phyloP scores from a whole-genome alignment of 2,113 vertebrate species.

The Lasiurus cinereus region DNA sequence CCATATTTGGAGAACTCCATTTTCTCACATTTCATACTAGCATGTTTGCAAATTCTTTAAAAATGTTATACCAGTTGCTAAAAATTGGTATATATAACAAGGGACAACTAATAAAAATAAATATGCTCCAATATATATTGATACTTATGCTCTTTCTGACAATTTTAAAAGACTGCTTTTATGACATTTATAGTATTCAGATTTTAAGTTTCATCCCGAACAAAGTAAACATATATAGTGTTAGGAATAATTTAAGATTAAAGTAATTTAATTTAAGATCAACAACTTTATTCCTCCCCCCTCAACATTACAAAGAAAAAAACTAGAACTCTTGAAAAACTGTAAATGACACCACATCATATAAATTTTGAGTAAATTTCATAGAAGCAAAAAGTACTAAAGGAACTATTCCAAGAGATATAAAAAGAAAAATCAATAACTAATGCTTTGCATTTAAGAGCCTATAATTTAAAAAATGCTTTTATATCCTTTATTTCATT shows the following conservation, averaged over 20 bases:
- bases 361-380: slow-evolving; percentile 52
- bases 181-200: background rate
- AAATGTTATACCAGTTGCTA: background rate
- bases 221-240: background rate
- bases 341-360: background rate
- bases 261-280: slow-evolving; percentile 29
- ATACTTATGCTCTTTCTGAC: slow-evolving; percentile 10
- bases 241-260: background rate
- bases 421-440: slow-evolving; percentile 57
- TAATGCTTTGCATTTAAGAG: slow-evolving; percentile 20
- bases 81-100: slow-evolving; percentile 45
- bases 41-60: background rate
- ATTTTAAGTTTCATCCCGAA: slow-evolving; percentile 11
- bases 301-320: background rate
- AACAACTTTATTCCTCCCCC: slow-evolving; percentile 26
- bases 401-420: slow-evolving; percentile 1
- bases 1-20: background rate
- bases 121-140: slow-evolving; percentile 5
- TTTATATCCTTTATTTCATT: slow-evolving; percentile 18
- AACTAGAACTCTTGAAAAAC: background rate
- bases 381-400: background rate
- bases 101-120: slow-evolving; percentile 6
- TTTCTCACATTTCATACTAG: background rate
- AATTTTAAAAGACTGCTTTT: slow-evolving; percentile 41
- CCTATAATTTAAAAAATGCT: background rate